Conservation (phyloP, 2,797 vertebrate species). For the Kryptopterus vitreolus region DNA sequence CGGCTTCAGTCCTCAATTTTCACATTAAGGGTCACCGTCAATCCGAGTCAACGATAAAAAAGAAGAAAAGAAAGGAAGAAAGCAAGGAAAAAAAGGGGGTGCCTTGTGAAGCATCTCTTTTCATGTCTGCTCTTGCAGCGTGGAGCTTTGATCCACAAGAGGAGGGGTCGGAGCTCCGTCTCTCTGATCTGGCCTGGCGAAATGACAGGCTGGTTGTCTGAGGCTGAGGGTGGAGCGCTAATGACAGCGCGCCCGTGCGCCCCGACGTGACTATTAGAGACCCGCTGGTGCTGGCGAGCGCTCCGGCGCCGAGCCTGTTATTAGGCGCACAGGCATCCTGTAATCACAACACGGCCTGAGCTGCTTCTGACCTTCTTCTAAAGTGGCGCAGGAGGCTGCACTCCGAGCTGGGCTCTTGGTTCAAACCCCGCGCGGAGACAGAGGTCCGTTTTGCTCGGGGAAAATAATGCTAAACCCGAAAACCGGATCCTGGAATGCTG, state of each 20-base stretch:
- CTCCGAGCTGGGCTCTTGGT: neutral
- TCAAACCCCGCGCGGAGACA: neutral
- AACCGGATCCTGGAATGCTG: neutral
- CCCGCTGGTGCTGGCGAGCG: slow-evolving; percentile 70
- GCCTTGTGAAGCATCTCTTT: slow-evolving; percentile 34
- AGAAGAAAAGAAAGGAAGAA: neutral
- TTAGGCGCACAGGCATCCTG: slow-evolving; percentile 72
- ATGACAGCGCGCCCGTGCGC: slow-evolving; percentile 70
- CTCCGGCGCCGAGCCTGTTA: slow-evolving; percentile 74
- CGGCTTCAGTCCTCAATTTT: neutral
- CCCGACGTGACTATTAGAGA: slow-evolving; percentile 77
- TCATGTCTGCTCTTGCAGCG: slow-evolving; percentile 40
- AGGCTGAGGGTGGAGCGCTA: slow-evolving; percentile 69
- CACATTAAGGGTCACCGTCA: slow-evolving; percentile 9
- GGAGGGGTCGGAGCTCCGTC: slow-evolving; percentile 47
- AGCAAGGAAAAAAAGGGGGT: slow-evolving; percentile 13
- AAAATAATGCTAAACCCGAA: neutral
- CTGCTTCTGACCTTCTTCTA: slow-evolving; percentile 26
- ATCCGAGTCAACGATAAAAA: slow-evolving; percentile 22
- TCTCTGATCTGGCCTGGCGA: slow-evolving; percentile 73
- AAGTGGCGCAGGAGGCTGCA: neutral
- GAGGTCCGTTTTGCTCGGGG: neutral
- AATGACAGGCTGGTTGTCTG: slow-evolving; percentile 73
- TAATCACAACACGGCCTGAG: slow-evolving; percentile 72
- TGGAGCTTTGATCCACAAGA: slow-evolving; percentile 33